Evolutionary conservation across 2,888 invertebrate species (phyloP).

Genomic region (Brenthis daphne): DNA sequence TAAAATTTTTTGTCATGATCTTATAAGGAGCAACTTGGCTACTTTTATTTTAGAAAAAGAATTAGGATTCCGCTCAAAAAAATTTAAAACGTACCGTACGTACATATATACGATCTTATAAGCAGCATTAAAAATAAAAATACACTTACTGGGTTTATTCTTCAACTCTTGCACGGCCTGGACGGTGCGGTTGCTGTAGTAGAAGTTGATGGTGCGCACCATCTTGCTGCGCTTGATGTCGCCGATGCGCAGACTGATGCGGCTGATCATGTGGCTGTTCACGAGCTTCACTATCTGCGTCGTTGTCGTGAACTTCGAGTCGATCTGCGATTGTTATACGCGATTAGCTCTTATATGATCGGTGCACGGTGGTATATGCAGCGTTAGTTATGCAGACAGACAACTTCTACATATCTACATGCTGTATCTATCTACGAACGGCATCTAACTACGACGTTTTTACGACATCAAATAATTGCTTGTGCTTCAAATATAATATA

Average conservation of each 20-base stretch:
- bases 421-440: constrained; percentile 13
- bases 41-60: too few relatives aligned
- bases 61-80: too few relatives aligned
- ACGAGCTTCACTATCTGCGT: constrained; percentile 98
- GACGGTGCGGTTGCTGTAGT: constrained; percentile 97
- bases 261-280: constrained; percentile 97
- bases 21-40: too few relatives aligned
- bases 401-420: constrained; percentile 26
- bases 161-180: constrained; percentile 98
- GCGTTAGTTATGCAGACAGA: constrained; percentile 16
- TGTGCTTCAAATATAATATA: background rate
- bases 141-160: constrained; percentile 88
- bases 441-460: constrained; percentile 15
- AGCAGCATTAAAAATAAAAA: background rate
- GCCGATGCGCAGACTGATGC: constrained; percentile 95
- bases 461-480: background rate
- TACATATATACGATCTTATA: too few relatives aligned
- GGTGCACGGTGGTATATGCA: constrained; percentile 27
- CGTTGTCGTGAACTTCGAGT: constrained; percentile 98
- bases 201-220: constrained; percentile 97
- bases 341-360: constrained; percentile 55
- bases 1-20: too few relatives aligned
- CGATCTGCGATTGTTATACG: constrained; percentile 81
- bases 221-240: constrained; percentile 98
- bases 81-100: too few relatives aligned